Conservation (phyloP, 2,888 invertebrate species). For the Anodontia alba region DNA sequence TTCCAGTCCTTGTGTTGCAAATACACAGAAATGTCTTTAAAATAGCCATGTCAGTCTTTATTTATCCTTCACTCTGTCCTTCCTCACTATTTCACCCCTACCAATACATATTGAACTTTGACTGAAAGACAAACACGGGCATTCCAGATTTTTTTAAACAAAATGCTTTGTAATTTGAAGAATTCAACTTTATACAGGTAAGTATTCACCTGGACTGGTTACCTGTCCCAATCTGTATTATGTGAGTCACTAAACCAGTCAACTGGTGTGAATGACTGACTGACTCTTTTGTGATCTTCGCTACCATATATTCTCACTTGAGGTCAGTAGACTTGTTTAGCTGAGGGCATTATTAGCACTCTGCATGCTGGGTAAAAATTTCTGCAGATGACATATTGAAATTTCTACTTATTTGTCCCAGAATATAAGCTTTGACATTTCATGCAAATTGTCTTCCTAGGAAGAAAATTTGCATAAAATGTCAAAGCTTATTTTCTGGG, state of each 20-base stretch:
- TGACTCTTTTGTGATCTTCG: conserved; percentile 43
- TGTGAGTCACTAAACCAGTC: conserved; percentile 35
- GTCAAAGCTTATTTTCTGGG: too few relatives aligned
- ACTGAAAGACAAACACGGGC: neutral
- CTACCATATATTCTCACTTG: neutral
- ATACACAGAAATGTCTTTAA: conserved; percentile 65
- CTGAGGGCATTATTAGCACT: too few relatives aligned
- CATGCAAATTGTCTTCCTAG: too few relatives aligned
- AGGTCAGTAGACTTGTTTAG: too few relatives aligned
- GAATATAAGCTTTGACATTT: too few relatives aligned
- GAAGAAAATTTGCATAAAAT: too few relatives aligned
- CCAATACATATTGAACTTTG: conserved; percentile 2
- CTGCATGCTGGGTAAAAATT: too few relatives aligned
- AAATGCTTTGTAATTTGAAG: neutral
- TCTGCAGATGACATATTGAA: too few relatives aligned
- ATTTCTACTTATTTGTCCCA: too few relatives aligned
- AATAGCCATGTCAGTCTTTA: conserved; percentile 67
- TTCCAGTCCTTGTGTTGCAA: conserved; percentile 66
- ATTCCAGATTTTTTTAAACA: neutral
- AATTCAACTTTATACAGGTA: conserved; percentile 10
- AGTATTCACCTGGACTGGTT: conserved; percentile 1
- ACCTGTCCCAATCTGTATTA: neutral
- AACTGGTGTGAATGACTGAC: conserved; percentile 34
- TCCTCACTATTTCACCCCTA: neutral
- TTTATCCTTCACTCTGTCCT: neutral